Conservation (phyloP, 2,113 vertebrate species). For the Amblyopsis rosae region DNA sequence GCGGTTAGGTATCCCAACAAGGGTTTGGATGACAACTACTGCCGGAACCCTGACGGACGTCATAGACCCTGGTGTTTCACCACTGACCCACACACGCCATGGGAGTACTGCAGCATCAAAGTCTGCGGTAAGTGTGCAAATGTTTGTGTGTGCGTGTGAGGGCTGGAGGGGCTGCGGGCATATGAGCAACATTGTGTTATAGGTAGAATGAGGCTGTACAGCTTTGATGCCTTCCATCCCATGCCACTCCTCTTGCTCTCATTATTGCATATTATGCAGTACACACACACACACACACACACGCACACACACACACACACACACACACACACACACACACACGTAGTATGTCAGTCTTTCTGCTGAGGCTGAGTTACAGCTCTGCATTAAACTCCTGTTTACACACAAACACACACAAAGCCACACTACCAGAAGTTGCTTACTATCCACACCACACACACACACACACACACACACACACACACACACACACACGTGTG, state of each 20-base stretch:
- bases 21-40: constrained; percentile 98
- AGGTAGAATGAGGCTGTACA: constrained; percentile 10
- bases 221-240: constrained; percentile 1
- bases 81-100: constrained; percentile 88
- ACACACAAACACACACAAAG: constrained; percentile 45
- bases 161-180: constrained; percentile 2
- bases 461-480: constrained; percentile 3
- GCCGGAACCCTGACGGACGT: constrained; percentile 95
- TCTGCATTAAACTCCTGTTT: constrained; percentile 41
- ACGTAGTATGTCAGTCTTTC: constrained; percentile 9
- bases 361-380: constrained; percentile 49
- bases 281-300: constrained; percentile 7
- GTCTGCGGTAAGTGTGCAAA: constrained; percentile 86
- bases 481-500: too few relatives aligned
- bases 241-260: neutral
- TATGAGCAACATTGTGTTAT: constrained; percentile 3
- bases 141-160: constrained; percentile 35
- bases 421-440: too few relatives aligned
- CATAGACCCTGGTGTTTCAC: constrained; percentile 96
- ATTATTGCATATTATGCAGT: neutral
- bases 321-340: neutral
- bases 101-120: constrained; percentile 98
- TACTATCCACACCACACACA: constrained; percentile 7
- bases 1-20: constrained; percentile 88
- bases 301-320: constrained; percentile 1